Evolutionary conservation across 1,140 invertebrate species (phyloP).

Genomic region (Eciton burchellii): DNA sequence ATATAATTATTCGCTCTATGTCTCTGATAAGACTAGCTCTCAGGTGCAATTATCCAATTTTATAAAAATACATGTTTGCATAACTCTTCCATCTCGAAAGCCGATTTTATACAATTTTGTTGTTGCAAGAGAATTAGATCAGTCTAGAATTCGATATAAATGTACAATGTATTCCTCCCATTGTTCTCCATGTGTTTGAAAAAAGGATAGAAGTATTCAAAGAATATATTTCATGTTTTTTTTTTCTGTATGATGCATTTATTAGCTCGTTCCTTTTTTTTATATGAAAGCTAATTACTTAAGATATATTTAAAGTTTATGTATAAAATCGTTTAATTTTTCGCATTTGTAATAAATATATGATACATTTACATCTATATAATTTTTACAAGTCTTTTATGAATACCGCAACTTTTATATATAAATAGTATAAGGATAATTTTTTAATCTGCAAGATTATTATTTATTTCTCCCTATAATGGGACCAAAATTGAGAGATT

Average conservation of each 20-base stretch:
- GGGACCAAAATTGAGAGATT: conserved; percentile 60
- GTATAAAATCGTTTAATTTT: conserved; percentile 41
- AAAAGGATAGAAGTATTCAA: neutral
- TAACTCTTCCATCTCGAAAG: conserved; percentile 61
- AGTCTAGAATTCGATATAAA: conserved; percentile 1
- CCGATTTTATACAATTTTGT: conserved; percentile 49
- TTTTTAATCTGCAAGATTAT: conserved; percentile 29
- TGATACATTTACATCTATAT: conserved; percentile 53
- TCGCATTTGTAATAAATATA: conserved; percentile 59
- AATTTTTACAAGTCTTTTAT: conserved; percentile 59
- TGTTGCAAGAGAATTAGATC: conserved; percentile 12
- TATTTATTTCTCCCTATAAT: conserved; percentile 53
- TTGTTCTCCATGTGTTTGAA: conserved; percentile 13
- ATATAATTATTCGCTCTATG: conserved; percentile 50
- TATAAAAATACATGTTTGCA: conserved; percentile 35
- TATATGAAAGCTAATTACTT: conserved; percentile 29
- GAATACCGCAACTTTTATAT: conserved; percentile 48
- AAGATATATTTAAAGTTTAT: conserved; percentile 41
- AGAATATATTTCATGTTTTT: conserved; percentile 38
- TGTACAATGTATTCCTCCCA: conserved; percentile 18
- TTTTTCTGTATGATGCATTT: conserved; percentile 55
- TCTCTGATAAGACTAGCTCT: conserved; percentile 37
- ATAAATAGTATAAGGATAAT: conserved; percentile 29
- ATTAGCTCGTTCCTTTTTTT: conserved; percentile 59
- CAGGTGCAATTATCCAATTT: conserved; percentile 58